These are phyloP conservation scores for Phaethornis superciliosus DNA, from an alignment of 2,113 vertebrate species.

Conservation along the genomic window DNA sequence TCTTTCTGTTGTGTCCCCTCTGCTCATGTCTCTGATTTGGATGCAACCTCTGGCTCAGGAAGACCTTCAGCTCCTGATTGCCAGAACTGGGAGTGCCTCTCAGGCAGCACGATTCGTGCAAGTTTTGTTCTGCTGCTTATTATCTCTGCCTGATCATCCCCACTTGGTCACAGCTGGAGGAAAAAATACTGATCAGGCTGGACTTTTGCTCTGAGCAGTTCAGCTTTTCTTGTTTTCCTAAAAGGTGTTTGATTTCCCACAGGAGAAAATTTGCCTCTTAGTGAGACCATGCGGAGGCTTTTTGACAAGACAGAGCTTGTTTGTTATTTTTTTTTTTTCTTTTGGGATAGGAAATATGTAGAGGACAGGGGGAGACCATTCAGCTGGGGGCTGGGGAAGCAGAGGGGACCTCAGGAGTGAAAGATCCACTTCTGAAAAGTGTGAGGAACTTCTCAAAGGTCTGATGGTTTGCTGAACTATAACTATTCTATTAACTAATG, in stretches of 20 bases:
- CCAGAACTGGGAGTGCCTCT: constrained; percentile 17
- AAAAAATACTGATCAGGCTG: neutral
- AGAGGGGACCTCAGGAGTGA: neutral
- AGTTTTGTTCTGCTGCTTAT: constrained; percentile 2
- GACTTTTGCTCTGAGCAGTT: neutral
- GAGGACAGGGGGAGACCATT: neutral
- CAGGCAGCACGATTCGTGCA: neutral
- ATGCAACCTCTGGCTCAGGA: neutral
- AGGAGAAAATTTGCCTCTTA: neutral
- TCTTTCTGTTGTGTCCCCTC: neutral
- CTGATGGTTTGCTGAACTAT: neutral
- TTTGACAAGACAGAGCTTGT: neutral
- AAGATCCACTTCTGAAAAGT: neutral
- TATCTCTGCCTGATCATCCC: neutral
- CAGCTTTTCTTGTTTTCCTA: neutral
- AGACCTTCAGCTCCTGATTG: neutral
- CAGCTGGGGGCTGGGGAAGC: neutral
- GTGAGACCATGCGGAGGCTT: fast-evolving
- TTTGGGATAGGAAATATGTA: neutral
- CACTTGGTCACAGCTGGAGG: neutral
- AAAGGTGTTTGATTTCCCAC: neutral
- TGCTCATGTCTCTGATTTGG: neutral
- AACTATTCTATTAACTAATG: neutral
- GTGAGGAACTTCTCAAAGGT: neutral
- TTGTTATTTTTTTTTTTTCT: neutral